These are phyloP conservation scores for Euphydryas editha DNA, from an alignment of 2,888 invertebrate species.

Conservation along the genomic window DNA sequence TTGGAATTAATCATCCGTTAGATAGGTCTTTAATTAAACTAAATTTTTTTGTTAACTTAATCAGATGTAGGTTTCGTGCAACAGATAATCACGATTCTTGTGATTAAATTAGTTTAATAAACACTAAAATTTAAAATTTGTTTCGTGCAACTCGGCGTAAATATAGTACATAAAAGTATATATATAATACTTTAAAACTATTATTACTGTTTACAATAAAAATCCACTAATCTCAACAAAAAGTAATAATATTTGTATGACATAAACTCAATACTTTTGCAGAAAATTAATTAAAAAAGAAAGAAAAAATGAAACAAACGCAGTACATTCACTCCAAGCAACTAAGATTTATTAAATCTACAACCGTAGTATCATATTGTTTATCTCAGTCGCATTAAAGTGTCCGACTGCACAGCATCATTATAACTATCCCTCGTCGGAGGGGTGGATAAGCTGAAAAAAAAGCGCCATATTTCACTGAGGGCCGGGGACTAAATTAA, in stretches of 20 bases:
- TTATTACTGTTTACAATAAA: not conserved
- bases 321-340: not conserved
- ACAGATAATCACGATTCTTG: no score
- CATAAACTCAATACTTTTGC: not conserved
- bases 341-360: constrained; percentile 2
- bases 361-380: not conserved
- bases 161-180: no score
- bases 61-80: no score
- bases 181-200: no score
- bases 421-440: constrained; percentile 57
- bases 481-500: constrained; percentile 47
- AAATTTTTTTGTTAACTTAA: no score
- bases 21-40: no score
- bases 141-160: no score
- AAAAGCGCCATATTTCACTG: constrained; percentile 69
- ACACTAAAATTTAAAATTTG: no score
- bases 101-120: no score
- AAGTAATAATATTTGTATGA: not conserved
- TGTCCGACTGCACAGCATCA: constrained; percentile 42
- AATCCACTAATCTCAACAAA: not conserved
- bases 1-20: no score
- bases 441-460: constrained; percentile 60
- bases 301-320: not conserved
- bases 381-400: constrained; percentile 13
- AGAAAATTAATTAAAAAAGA: not conserved